Base-by-base conservation (phyloP, 2,888 invertebrate genomes). In the Scrobipalpa costella region DNA sequence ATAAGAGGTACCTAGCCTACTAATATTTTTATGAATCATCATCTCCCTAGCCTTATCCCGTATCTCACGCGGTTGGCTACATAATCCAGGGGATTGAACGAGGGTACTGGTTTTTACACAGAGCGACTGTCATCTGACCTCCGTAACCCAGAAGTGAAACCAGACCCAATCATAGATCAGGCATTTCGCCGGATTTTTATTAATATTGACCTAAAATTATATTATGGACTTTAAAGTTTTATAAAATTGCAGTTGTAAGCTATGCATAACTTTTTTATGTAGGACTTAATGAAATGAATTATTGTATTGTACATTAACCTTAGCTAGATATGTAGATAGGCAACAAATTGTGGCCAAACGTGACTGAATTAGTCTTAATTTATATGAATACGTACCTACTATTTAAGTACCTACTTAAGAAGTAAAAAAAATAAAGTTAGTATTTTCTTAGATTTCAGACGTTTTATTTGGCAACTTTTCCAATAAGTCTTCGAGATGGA, bases 281-380 rank as follows among this genome's bases (percentile, higher is more conserved):
- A 6, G 7, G 1, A 38, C 8, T 38, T 40, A 40, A 19, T 19
- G 19, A 21, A 50, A 47, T 15, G 11, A 0, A 7, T 11, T 9
- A 19, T 50, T 21, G 9, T 19, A 49, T 17, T 19, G 15, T 15
- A 49, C 7, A 7, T 17, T 49, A 17, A 49, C 15, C 9, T 50
- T 50, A 50, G 19, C 21, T 50, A 50, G 50, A 11, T 1, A 5
- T n/a, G n/a, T 49, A 49, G 6, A 33, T 55, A 61, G 62, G 60
- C 63, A 57, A 44, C 61, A 50, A 66, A 69, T 63, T 66, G 60
- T 70, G 70, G 75, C 80, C 78, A 78, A 84, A 83, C 75, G 80
- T 82, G 87, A 88, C 87, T 88, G 87, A 87, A 78, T 73, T 87
- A 88, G 78, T 66, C 63, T 73, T 83, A 82, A 75, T 17, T 50